phyloP scores from a whole-genome alignment of 2,113 vertebrate species.

The Polypterus senegalus region DNA sequence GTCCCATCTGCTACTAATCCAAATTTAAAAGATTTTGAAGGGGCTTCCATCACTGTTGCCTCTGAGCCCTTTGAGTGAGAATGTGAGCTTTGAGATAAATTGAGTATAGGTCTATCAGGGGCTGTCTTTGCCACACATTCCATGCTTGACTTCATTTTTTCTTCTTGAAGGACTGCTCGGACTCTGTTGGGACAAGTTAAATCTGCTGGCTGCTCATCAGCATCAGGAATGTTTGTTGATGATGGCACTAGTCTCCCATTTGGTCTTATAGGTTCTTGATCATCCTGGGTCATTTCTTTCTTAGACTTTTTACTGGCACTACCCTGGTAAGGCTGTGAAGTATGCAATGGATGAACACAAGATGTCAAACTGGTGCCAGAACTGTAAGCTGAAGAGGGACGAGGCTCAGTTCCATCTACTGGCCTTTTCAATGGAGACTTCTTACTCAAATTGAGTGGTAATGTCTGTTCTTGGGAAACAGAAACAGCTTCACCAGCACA shows the following conservation, averaged over 20 bases:
- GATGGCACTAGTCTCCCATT: slow-evolving; percentile 6
- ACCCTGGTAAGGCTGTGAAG: neutral
- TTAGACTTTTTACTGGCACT: slow-evolving; percentile 14
- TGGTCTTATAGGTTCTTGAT: slow-evolving; percentile 9
- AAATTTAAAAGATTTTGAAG: too few relatives aligned
- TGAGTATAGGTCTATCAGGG: too few relatives aligned
- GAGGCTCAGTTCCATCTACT: slow-evolving; percentile 10
- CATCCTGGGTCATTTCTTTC: neutral
- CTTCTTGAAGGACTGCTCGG: slow-evolving; percentile 40
- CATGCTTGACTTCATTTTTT: too few relatives aligned
- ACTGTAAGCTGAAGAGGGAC: slow-evolving; percentile 8
- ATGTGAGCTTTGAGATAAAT: too few relatives aligned
- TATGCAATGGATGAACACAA: neutral
- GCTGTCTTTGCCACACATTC: too few relatives aligned
- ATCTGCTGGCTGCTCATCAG: slow-evolving; percentile 53
- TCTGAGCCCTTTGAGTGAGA: too few relatives aligned
- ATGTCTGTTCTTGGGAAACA: slow-evolving; percentile 42
- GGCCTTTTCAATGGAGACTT: slow-evolving; percentile 33
- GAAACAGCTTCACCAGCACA: slow-evolving; percentile 25
- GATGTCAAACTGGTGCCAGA: too few relatives aligned
- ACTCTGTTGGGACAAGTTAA: slow-evolving; percentile 52
- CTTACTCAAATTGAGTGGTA: slow-evolving; percentile 57
- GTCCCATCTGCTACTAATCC: too few relatives aligned
- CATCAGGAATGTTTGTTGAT: slow-evolving; percentile 16
- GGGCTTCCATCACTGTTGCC: too few relatives aligned